Base-by-base conservation (phyloP, 1,140 invertebrate species). In the Asbolus verrucosus region DNA sequence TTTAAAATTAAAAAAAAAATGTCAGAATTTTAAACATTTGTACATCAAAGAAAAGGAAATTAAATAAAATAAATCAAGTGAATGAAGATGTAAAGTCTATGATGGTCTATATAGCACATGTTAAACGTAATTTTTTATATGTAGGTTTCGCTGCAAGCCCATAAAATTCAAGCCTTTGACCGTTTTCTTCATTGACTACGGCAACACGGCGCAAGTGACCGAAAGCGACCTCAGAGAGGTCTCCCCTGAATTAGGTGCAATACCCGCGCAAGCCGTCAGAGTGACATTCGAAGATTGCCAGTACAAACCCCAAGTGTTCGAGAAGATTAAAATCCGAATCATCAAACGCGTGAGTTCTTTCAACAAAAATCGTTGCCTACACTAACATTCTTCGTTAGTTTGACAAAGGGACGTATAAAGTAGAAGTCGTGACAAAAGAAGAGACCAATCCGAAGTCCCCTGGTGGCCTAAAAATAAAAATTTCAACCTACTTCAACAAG, bases 121-220 rank as follows among this genome's bases (percentile, higher is more conserved):
- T n/a, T n/a, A n/a, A n/a, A n/a, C n/a, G n/a, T 1, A 43, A 18
- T 4, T 46, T 1, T 18, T 18, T 6, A 6, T 11, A 5, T 65
- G 6, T 33, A 69, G 67, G 67, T 66, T 11, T 21, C 21, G 69
- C 19, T 30, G 21, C 14, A 21, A 14, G 21, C 33, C 41, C 9
- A 39, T 60, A 1, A 65, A 46, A 11, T 27, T 24, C 8, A 54
- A 65, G 6, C 27, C 59, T 18, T n/a, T 46, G 4, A 38, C 8
- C 38, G 70, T 71, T 18, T 41, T 38, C 2, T 71, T 71, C 36
- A 5, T 71, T 0, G 70, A 71, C 27, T 71, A 71, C 38, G 70
- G 70, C 3, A 71, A 71, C 36, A 71, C 11, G 30, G 24, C n/a
- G 9, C 5, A 33, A 19, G 54, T 67, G n/a, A n/a, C n/a, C n/a